Evolutionary conservation across 2,888 invertebrate species (phyloP).

Genomic region (Polydrusus cervinus): DNA sequence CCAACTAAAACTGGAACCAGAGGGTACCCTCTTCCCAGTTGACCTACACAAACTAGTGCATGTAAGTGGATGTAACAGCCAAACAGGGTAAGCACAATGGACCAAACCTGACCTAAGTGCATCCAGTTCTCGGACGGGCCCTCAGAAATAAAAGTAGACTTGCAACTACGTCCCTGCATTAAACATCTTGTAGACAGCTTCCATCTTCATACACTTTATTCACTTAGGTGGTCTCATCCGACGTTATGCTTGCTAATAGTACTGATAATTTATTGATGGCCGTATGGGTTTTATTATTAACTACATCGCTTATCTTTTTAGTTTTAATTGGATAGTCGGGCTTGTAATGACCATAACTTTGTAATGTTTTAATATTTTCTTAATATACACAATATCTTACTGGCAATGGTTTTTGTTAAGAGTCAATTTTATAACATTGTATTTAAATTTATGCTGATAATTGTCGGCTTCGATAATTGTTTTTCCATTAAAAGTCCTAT

Average conservation of each 20-base stretch:
- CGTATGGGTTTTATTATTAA: constrained; percentile 30
- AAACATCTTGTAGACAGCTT: constrained; percentile 23
- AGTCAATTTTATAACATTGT: background rate
- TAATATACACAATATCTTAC: constrained; percentile 7
- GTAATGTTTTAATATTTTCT: constrained; percentile 24
- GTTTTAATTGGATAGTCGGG: constrained; percentile 33
- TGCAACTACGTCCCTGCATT: background rate
- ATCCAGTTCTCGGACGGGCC: too few relatives aligned
- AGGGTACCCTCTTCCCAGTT: too few relatives aligned
- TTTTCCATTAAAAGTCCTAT: background rate
- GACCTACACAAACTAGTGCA: too few relatives aligned
- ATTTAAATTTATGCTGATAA: background rate
- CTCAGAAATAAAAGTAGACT: background rate
- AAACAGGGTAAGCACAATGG: too few relatives aligned
- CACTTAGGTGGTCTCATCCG: constrained; percentile 24
- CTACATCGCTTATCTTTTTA: constrained; percentile 29
- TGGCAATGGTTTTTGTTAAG: background rate
- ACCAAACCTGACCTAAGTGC: too few relatives aligned
- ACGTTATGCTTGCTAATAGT: constrained; percentile 27
- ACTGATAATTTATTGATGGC: constrained; percentile 31
- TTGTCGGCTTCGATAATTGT: background rate
- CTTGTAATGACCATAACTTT: constrained; percentile 35
- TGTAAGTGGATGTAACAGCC: too few relatives aligned
- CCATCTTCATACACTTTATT: constrained; percentile 20
- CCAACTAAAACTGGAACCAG: too few relatives aligned